Evolutionary conservation across 2,888 invertebrate genomes (phyloP).

Genomic region (Andrena haemorrhoa): DNA sequence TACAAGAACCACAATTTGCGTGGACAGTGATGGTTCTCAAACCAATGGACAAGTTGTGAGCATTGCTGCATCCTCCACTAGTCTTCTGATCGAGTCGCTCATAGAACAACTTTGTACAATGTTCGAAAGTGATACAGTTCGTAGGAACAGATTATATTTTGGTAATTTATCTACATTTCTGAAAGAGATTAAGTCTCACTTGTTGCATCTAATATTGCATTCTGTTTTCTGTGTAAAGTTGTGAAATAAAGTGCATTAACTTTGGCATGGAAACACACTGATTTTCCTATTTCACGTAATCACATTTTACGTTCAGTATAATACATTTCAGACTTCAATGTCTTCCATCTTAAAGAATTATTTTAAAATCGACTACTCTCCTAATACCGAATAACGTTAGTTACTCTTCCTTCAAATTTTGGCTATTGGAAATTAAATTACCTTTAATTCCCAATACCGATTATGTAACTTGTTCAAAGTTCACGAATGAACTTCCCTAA

Average conservation of each 20-base stretch:
- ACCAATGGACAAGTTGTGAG: conserved; percentile 69
- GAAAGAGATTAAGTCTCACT: not conserved
- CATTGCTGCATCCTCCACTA: conserved; percentile 87
- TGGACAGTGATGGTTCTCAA: conserved; percentile 31
- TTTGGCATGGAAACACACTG: not conserved
- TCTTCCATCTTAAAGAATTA: no score
- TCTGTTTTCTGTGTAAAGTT: not conserved
- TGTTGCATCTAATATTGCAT: not conserved
- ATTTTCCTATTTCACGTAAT: not conserved
- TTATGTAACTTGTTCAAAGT: not conserved
- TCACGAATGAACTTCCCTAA: conserved; percentile 11
- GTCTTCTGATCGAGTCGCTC: conserved; percentile 90
- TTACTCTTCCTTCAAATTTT: no score
- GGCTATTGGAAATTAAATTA: no score
- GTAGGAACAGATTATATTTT: conserved; percentile 88
- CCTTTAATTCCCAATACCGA: conserved; percentile 6
- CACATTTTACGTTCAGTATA: no score
- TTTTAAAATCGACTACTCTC: no score
- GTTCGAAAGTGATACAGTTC: conserved; percentile 87
- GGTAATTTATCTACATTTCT: conserved; percentile 75
- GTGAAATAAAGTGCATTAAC: not conserved
- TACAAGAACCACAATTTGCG: conserved; percentile 52
- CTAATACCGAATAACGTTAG: no score
- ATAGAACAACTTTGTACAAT: conserved; percentile 89
- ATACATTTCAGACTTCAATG: no score